Conservation (phyloP, 2,888 invertebrate genomes). For the Trichogramma dendrolimi region DNA sequence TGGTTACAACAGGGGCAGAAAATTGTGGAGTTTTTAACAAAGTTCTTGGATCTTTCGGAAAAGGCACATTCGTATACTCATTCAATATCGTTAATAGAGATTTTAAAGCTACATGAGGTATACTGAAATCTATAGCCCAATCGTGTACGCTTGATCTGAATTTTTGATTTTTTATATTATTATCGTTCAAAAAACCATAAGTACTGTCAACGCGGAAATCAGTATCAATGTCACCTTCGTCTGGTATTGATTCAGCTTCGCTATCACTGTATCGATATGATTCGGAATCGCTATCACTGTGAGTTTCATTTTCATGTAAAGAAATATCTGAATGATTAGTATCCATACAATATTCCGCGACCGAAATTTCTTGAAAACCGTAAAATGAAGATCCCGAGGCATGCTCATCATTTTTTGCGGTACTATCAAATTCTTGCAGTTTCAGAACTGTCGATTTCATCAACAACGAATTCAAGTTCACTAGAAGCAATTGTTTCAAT, state of each 20-base stretch:
- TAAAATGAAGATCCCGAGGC: no score
- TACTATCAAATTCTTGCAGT: no score
- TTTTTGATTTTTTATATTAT: not conserved
- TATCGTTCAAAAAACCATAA: not conserved
- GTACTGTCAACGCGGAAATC: not conserved
- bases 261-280: not conserved
- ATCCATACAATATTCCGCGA: no score
- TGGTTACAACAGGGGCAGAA: slow-evolving; percentile 2
- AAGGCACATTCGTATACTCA: slow-evolving; percentile 2
- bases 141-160: not conserved
- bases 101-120: not conserved
- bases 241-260: not conserved
- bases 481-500: no score
- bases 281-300: no score
- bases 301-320: no score
- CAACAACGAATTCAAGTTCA: no score
- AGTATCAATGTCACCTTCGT: not conserved
- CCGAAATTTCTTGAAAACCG: no score
- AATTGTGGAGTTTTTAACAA: slow-evolving; percentile 16
- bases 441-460: no score
- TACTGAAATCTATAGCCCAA: slow-evolving; percentile 3
- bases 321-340: no score
- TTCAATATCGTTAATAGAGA: slow-evolving; percentile 4
- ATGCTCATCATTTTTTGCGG: no score
- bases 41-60: slow-evolving; percentile 17